phyloP scores from a whole-genome alignment of 2,888 invertebrate genomes.

The Carpatolechia fugitivella region DNA sequence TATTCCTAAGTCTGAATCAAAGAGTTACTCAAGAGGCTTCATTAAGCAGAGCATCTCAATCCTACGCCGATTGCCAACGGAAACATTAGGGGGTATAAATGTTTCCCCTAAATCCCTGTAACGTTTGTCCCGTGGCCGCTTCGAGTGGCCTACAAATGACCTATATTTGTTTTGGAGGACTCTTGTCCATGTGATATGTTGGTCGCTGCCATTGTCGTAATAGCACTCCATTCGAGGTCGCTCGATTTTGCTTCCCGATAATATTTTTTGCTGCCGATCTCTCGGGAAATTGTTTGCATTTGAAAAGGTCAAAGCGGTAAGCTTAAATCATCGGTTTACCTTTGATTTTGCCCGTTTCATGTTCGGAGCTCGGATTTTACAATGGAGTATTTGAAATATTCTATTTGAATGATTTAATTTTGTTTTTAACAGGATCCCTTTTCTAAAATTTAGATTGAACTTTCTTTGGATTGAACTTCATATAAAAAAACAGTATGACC shows the following conservation, averaged over 20 bases:
- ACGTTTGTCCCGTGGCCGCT: conserved; percentile 25
- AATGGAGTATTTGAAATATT: too few species aligned
- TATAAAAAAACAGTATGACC: too few species aligned
- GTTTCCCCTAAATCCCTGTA: conserved; percentile 8
- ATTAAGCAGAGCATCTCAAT: neutral
- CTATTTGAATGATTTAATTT: neutral
- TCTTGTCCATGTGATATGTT: conserved; percentile 27
- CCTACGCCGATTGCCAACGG: neutral
- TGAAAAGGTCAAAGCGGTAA: neutral
- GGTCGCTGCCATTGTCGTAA: conserved; percentile 17
- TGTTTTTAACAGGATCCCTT: neutral
- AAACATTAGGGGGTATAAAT: conserved; percentile 8
- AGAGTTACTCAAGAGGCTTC: neutral
- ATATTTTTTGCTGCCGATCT: conserved; percentile 1
- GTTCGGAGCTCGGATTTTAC: neutral
- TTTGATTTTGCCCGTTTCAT: neutral
- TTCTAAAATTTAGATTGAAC: too few species aligned
- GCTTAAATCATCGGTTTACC: neutral
- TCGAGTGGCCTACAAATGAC: conserved; percentile 28
- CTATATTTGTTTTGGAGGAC: conserved; percentile 28
- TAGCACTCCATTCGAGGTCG: conserved; percentile 2
- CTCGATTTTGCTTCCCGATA: neutral
- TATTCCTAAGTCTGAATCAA: neutral
- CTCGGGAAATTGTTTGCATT: neutral
- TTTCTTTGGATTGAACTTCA: too few species aligned